Evolutionary conservation across 2,888 invertebrate species (phyloP).

Genomic region (Neoscelio sp.): DNA sequence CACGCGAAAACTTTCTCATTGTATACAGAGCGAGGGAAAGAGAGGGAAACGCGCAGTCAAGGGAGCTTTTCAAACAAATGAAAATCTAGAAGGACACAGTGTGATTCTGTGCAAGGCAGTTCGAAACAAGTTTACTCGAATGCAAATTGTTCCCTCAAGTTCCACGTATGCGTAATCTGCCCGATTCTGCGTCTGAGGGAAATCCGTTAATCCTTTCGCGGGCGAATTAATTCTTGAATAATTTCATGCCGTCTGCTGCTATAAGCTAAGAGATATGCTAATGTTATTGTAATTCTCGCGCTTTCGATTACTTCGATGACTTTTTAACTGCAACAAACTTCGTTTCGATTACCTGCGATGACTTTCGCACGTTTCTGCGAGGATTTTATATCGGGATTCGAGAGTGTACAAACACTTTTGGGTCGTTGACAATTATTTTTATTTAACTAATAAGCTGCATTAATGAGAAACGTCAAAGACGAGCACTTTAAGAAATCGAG

Average conservation of each 20-base stretch:
- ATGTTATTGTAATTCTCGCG: slow-evolving; percentile 39
- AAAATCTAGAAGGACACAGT: slow-evolving; percentile 65
- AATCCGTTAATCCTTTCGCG: slow-evolving; percentile 66
- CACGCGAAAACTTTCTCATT: slow-evolving; percentile 57
- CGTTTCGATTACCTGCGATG: background rate
- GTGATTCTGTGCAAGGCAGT: slow-evolving; percentile 67
- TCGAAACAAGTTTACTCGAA: slow-evolving; percentile 67
- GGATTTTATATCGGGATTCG: too few relatives aligned
- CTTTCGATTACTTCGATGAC: slow-evolving; percentile 53
- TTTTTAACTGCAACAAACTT: slow-evolving; percentile 22
- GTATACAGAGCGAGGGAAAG: slow-evolving; percentile 3
- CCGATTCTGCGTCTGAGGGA: slow-evolving; percentile 66
- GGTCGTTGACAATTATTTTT: too few relatives aligned
- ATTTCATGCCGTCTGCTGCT: slow-evolving; percentile 65
- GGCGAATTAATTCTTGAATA: slow-evolving; percentile 67
- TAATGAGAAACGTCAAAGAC: too few relatives aligned
- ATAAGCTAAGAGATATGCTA: slow-evolving; percentile 65
- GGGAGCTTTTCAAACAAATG: slow-evolving; percentile 66
- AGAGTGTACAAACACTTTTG: too few relatives aligned
- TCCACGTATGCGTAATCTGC: slow-evolving; percentile 67
- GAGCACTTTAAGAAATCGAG: too few relatives aligned
- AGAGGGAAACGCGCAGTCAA: slow-evolving; percentile 32
- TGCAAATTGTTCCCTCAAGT: slow-evolving; percentile 66
- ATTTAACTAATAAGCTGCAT: too few relatives aligned
- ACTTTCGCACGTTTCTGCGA: too few relatives aligned